phyloP scores from a whole-genome alignment of 1,140 invertebrate genomes.

The Harpegnathos saltator region DNA sequence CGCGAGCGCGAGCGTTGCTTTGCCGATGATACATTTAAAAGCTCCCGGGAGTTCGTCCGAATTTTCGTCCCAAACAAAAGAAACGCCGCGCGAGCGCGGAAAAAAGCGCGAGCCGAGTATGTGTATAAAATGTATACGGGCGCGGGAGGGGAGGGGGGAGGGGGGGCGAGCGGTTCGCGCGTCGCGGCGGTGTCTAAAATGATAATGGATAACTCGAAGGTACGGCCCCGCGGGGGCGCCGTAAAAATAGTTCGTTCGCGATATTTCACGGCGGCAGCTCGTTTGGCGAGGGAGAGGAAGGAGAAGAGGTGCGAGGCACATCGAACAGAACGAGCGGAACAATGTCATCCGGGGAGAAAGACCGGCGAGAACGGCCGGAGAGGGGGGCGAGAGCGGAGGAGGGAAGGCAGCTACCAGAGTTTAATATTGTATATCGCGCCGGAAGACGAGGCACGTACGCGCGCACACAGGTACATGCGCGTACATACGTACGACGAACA shows the following conservation, averaged over 20 bases:
- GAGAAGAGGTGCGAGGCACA: not conserved
- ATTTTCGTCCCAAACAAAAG: constrained; percentile 53
- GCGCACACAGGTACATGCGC: not conserved
- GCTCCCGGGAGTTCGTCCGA: constrained; percentile 50
- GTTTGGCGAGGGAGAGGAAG: constrained; percentile 29
- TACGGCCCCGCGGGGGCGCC: constrained; percentile 32
- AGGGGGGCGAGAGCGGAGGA: not conserved
- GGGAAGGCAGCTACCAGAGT: not conserved
- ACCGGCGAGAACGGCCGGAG: not conserved
- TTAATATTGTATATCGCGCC: constrained; percentile 58
- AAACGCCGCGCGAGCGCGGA: not conserved
- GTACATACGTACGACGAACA: no score
- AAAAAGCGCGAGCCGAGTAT: not conserved
- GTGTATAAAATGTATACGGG: not conserved
- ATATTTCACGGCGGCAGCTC: constrained; percentile 45
- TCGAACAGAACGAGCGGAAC: constrained; percentile 25
- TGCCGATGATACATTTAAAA: constrained; percentile 54
- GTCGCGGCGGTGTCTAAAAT: constrained; percentile 44
- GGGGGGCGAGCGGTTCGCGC: no score
- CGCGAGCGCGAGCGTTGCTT: constrained; percentile 11
- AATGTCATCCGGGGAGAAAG: constrained; percentile 28
- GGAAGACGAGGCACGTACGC: constrained; percentile 13
- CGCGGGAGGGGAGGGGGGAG: no score
- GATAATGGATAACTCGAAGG: constrained; percentile 64
- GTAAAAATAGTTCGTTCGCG: constrained; percentile 49